Evolutionary conservation across 2,888 invertebrate species (phyloP).

Genomic region (Hydroisotoma schaefferi): DNA sequence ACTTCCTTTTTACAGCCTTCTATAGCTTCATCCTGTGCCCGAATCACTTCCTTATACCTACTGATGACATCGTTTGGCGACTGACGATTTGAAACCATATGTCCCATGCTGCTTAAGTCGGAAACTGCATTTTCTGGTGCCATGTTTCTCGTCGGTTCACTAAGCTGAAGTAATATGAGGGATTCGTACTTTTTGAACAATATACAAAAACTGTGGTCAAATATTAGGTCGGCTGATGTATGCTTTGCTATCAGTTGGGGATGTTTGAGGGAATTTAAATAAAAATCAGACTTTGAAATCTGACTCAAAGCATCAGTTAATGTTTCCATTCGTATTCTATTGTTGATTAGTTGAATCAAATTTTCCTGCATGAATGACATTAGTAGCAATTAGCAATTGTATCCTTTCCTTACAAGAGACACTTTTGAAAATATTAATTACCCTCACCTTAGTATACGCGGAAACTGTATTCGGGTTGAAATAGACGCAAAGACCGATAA

Average conservation of each 20-base stretch:
- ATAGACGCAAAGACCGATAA: slow-evolving; percentile 86
- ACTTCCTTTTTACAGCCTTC: slow-evolving; percentile 43
- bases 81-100: slow-evolving; percentile 43
- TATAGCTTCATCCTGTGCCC: slow-evolving; percentile 45
- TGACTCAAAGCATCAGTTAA: slow-evolving; percentile 80
- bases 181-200: slow-evolving; percentile 65
- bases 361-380: slow-evolving; percentile 57
- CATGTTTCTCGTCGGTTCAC: slow-evolving; percentile 30
- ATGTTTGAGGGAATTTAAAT: slow-evolving; percentile 86
- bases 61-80: slow-evolving; percentile 48
- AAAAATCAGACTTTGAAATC: slow-evolving; percentile 83
- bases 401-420: slow-evolving; percentile 54
- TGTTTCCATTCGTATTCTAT: slow-evolving; percentile 84
- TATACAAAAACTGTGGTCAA: slow-evolving; percentile 93
- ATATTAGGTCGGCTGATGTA: slow-evolving; percentile 71
- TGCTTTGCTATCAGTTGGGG: slow-evolving; percentile 79
- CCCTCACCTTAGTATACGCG: slow-evolving; percentile 64
- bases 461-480: slow-evolving; percentile 80
- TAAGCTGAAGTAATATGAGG: slow-evolving; percentile 42
- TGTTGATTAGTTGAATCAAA: slow-evolving; percentile 76
- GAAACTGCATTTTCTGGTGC: slow-evolving; percentile 18
- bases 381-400: background rate
- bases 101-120: slow-evolving; percentile 37
- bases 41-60: slow-evolving; percentile 46
- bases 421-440: background rate